Percentiles rank a stretch among this genome's conserved stretches.
phyloP scores from a whole-genome alignment of 1,140 invertebrate genomes.

The Aphelenchoides besseyi region DNA sequence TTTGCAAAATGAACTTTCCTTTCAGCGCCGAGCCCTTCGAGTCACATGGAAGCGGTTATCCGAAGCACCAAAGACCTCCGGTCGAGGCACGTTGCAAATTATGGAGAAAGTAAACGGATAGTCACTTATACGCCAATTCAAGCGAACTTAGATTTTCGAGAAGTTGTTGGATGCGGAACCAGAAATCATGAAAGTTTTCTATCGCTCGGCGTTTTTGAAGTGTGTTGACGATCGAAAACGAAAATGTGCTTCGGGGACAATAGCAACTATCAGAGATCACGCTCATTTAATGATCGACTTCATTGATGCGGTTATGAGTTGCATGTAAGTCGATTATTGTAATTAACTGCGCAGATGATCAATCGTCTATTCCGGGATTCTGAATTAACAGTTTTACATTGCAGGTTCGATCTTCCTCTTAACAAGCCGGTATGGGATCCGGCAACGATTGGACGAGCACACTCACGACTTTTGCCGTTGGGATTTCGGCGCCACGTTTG shows the following conservation, averaged over 20 bases:
- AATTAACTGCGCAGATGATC: too few relatives aligned
- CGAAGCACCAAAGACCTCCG: slow-evolving; percentile 59
- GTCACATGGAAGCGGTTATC: slow-evolving; percentile 58
- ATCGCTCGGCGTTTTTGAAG: slow-evolving; percentile 53
- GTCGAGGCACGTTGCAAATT: slow-evolving; percentile 56
- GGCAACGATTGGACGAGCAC: slow-evolving; percentile 50
- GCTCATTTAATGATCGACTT: slow-evolving; percentile 58
- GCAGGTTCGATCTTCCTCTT: slow-evolving; percentile 44
- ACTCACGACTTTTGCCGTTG: slow-evolving; percentile 47
- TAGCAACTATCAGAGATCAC: slow-evolving; percentile 54
- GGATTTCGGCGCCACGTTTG: slow-evolving; percentile 54
- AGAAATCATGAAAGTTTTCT: slow-evolving; percentile 51
- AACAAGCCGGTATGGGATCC: slow-evolving; percentile 52
- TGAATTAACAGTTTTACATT: too few relatives aligned
- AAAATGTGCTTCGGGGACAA: slow-evolving; percentile 34
- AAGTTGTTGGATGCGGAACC: slow-evolving; percentile 44
- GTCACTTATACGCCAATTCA: slow-evolving; percentile 26
- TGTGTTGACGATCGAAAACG: slow-evolving; percentile 51
- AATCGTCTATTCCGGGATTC: too few relatives aligned
- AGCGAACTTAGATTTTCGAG: slow-evolving; percentile 46
- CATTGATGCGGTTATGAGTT: slow-evolving; percentile 45
- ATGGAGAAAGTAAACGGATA: slow-evolving; percentile 61
- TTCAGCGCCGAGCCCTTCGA: slow-evolving; percentile 55
- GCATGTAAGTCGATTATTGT: too few relatives aligned
- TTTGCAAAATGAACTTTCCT: background rate